Evolutionary conservation across 2,113 vertebrate species (phyloP), one percentile per base, ranked within the genome.

Genomic region (Neofelis nebulosa): DNA sequence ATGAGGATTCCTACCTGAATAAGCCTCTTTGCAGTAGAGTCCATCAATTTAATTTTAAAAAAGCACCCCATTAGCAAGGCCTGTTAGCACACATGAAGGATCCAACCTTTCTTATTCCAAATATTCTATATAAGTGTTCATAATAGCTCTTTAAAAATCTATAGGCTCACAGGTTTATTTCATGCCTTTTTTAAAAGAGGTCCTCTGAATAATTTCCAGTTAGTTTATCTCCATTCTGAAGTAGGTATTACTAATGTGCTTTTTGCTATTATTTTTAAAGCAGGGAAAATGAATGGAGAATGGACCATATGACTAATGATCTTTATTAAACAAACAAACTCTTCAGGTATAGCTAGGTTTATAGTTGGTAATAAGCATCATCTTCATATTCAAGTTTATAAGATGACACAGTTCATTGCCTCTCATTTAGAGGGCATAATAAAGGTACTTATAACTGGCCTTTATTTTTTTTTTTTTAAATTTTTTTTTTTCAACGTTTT

Each of bases 221-320:
- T 92, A 96, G 19, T 83, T 96, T 45, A 61, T 48, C 23, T 95
- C 57, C 71, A 50, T 74, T 83, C 27, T 95, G n/a, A 87, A 65
- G 31, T n/a, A 71, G 66, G 48, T 89, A 10, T 97, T 93, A 57
- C 23, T 57, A 66, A 57, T 81, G 33, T 74, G 15, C 1, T 84
- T 19, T 61, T 85, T 81, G 41, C 83, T 68, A 16, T 71, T 86
- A 8, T 21, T 92, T 41, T 92, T 87, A 25, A 69, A 86, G 31
- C n/a, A 79, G 48, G 15, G 41, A 48, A 87, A 68, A 36, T 83
- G 38, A 73, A 50, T 92, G 71, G 52, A 89, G n/a, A 78, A 41
- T 89, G 71, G 36, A 91, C 23, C n/a, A 27, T 78, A 29, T 6
- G 18, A 86, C 78, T 63, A 81, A 85, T 52, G 21, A 74, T 65